These are phyloP conservation scores for Microctonus brassicae DNA, from an alignment of 2,888 invertebrate species.

Conservation along the genomic window DNA sequence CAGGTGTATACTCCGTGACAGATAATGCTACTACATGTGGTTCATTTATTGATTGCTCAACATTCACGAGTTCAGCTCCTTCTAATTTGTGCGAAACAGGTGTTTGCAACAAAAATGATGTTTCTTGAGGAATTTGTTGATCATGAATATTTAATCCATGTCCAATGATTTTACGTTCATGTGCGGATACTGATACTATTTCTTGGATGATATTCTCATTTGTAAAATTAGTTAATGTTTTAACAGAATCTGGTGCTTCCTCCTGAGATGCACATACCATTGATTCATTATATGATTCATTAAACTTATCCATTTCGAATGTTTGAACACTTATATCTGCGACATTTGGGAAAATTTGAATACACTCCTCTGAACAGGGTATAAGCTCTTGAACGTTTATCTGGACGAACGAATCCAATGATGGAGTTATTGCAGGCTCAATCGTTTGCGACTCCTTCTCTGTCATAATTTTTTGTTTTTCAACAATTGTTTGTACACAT, in stretches of 20 bases:
- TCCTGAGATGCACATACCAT: slow-evolving; percentile 34
- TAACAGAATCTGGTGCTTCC: too few species aligned
- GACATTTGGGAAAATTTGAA: slow-evolving; percentile 61
- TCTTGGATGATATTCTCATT: slow-evolving; percentile 11
- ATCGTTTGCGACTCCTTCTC: slow-evolving; percentile 59
- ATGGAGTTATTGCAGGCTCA: slow-evolving; percentile 53
- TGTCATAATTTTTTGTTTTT: slow-evolving; percentile 61
- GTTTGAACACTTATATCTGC: slow-evolving; percentile 56
- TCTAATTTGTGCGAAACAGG: background rate
- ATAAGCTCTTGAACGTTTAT: slow-evolving; percentile 54
- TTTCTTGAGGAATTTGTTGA: background rate
- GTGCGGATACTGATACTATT: slow-evolving; percentile 36
- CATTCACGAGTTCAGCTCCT: background rate
- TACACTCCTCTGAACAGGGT: slow-evolving; percentile 55
- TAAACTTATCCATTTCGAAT: slow-evolving; percentile 9
- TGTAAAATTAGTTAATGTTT: too few species aligned
- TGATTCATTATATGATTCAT: background rate
- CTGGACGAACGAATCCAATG: slow-evolving; percentile 57
- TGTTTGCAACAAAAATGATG: background rate
- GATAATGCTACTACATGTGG: slow-evolving; percentile 30
- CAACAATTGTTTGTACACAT: slow-evolving; percentile 53
- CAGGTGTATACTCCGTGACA: slow-evolving; percentile 53
- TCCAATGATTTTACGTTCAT: too few species aligned
- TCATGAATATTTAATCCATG: too few species aligned
- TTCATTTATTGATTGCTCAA: slow-evolving; percentile 32